Conservation (phyloP, 2,797 vertebrate species). For the Siniperca scherzeri region DNA sequence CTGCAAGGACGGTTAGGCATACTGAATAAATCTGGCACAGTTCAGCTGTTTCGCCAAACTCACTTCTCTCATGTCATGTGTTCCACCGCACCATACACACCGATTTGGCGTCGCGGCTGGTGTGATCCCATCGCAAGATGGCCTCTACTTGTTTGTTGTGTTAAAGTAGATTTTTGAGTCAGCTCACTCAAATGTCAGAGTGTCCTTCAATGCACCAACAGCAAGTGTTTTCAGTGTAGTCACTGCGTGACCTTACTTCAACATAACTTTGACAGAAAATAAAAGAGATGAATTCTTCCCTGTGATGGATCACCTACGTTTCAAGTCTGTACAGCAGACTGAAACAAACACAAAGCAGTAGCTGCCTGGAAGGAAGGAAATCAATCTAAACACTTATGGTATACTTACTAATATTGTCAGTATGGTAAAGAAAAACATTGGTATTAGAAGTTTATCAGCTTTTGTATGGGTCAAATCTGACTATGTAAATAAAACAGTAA, state of each 20-base stretch:
- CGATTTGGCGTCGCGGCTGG: no score
- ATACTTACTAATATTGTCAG: background rate
- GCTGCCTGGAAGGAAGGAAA: constrained; percentile 27
- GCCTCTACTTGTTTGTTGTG: background rate
- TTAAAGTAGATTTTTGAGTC: background rate
- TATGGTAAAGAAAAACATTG: background rate
- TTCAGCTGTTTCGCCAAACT: no score
- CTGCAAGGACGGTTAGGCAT: no score
- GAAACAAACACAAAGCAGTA: constrained; percentile 33
- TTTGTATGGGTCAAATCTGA: background rate
- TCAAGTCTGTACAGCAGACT: constrained; percentile 9
- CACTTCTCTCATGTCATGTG: no score
- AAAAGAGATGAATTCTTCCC: constrained; percentile 28
- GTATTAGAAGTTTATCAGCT: background rate
- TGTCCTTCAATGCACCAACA: constrained; percentile 12
- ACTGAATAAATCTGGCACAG: no score
- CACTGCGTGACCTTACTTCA: constrained; percentile 15
- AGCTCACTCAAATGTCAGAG: background rate
- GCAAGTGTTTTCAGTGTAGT: background rate
- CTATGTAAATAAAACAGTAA: background rate
- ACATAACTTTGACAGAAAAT: constrained; percentile 6
- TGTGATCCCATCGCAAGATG: no score
- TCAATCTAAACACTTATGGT: constrained; percentile 16
- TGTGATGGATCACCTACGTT: constrained; percentile 32
- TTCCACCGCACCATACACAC: no score